These are phyloP conservation scores for Pseudopodoces humilis DNA, from an alignment of 2,113 vertebrate species.

Conservation along the genomic window DNA sequence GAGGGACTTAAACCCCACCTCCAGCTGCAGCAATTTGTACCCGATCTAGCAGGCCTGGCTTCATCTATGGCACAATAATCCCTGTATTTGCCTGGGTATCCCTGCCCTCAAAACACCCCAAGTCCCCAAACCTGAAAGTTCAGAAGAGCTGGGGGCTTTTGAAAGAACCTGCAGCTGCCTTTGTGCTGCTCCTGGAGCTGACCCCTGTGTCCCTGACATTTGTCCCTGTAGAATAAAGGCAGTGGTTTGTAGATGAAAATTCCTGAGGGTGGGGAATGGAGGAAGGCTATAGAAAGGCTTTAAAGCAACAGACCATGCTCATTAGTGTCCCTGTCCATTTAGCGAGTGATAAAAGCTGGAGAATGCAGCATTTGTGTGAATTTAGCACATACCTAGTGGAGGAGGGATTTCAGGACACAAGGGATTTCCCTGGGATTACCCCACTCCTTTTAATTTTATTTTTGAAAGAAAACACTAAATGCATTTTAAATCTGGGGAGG, in stretches of 20 bases:
- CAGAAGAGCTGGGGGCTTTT: neutral
- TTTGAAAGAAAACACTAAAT: neutral
- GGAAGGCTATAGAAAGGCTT: slow-evolving; percentile 20
- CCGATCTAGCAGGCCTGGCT: neutral
- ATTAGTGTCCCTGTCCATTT: slow-evolving; percentile 48
- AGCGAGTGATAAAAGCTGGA: slow-evolving; percentile 22
- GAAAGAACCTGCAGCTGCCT: slow-evolving; percentile 51
- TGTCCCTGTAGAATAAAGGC: slow-evolving; percentile 57
- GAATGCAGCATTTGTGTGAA: slow-evolving; percentile 13
- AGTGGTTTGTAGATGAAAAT: slow-evolving; percentile 46
- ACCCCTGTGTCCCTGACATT: slow-evolving; percentile 54
- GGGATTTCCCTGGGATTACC: slow-evolving; percentile 11
- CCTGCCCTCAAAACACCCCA: neutral
- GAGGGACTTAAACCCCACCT: neutral
- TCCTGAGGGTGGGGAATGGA: slow-evolving; percentile 54
- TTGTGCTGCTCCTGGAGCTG: slow-evolving; percentile 48
- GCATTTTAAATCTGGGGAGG: neutral
- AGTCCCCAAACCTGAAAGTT: neutral
- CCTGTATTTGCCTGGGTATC: neutral
- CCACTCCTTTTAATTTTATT: neutral
- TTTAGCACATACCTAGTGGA: neutral
- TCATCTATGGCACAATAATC: neutral
- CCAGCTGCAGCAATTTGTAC: slow-evolving; percentile 36
- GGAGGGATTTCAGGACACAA: neutral
- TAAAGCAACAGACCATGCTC: slow-evolving; percentile 46